A percentile compares a stretch with the other conserved stretches of the same genome.
Conservation (phyloP, 37 sponge, comb jelly and placozoan species). For the Aphrocallistes beatrix region DNA sequence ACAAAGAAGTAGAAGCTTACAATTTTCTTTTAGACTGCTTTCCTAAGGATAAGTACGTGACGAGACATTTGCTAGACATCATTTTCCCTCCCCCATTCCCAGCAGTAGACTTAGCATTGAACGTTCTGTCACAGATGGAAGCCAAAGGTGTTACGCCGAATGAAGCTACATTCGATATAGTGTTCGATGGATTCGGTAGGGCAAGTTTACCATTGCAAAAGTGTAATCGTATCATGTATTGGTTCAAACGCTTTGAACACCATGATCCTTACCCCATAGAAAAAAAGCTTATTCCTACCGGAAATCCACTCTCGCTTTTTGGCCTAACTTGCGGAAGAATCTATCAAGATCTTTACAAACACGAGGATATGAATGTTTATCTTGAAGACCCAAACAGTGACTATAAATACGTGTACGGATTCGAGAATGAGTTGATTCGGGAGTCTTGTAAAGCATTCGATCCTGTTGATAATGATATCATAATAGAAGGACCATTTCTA, state of each 20-base stretch:
- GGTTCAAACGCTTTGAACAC: conserved; percentile 62
- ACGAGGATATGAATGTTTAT: neutral
- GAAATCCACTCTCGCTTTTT: neutral
- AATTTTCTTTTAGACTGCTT: conserved; percentile 63
- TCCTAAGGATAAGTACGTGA: conserved; percentile 58
- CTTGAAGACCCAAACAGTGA: neutral
- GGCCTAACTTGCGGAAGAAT: neutral
- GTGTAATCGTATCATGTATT: conserved; percentile 61
- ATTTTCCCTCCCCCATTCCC: conserved; percentile 75
- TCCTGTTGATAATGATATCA: neutral
- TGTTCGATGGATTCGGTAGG: conserved; percentile 55
- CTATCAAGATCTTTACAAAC: neutral
- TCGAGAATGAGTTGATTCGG: neutral
- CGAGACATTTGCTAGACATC: conserved; percentile 55
- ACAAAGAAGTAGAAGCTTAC: conserved; percentile 57
- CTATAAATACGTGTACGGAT: neutral
- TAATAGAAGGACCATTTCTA: conserved; percentile 62
- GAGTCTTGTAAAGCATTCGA: neutral
- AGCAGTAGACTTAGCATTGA: conserved; percentile 66
- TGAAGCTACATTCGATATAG: conserved; percentile 39
- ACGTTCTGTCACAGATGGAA: conserved; percentile 75
- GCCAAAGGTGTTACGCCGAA: conserved; percentile 69
- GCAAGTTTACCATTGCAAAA: conserved; percentile 67
- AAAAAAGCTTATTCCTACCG: neutral
- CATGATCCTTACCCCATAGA: conserved; percentile 61